phyloP scores from a whole-genome alignment of 2,797 vertebrate genomes.

The Chloroceryle inda region DNA sequence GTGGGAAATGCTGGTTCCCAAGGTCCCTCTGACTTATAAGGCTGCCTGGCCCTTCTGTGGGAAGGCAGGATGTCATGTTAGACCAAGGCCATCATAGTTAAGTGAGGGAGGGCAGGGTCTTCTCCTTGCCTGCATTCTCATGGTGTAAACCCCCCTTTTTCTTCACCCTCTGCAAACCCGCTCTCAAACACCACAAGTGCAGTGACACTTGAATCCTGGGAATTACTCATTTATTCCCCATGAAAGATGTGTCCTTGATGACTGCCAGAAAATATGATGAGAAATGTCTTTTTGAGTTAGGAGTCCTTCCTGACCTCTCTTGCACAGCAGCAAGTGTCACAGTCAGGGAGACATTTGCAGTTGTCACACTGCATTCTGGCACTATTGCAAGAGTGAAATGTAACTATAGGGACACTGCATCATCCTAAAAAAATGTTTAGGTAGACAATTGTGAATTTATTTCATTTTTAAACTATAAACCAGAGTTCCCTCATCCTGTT shows the following conservation, averaged over 20 bases:
- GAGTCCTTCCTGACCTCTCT: neutral
- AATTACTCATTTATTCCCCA: neutral
- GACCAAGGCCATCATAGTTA: neutral
- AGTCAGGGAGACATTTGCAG: neutral
- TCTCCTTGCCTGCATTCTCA: neutral
- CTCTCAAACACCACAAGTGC: rapidly evolving
- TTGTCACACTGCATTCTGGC: neutral
- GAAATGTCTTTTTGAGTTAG: neutral
- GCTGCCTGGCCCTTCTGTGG: neutral
- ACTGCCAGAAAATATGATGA: neutral
- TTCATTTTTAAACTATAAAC: neutral
- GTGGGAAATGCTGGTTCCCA: neutral
- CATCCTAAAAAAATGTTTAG: neutral
- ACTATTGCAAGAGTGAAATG: neutral
- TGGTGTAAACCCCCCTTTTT: neutral
- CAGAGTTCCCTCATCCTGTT: neutral
- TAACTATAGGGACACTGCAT: neutral
- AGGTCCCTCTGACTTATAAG: neutral
- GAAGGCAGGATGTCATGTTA: neutral
- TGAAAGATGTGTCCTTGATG: neutral
- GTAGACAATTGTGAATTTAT: neutral
- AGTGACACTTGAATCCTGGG: neutral
- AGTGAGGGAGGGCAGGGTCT: neutral
- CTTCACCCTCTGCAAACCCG: neutral
- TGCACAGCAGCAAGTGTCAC: neutral